Conservation (phyloP, 2,888 invertebrate species). For the Neria commutata region DNA sequence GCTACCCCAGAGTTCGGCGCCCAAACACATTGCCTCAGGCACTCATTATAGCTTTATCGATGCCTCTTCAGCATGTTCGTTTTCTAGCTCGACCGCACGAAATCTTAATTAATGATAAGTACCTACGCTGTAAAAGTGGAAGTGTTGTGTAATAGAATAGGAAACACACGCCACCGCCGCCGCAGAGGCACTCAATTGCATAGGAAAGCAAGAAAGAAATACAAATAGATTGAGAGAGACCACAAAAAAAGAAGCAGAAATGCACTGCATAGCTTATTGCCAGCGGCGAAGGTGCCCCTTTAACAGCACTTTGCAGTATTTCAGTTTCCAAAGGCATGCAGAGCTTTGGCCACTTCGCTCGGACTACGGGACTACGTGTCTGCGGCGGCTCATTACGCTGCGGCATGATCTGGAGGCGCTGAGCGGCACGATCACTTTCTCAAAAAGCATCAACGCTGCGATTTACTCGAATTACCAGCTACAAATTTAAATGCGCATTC, state of each 20-base stretch:
- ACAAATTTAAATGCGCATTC: too few species aligned
- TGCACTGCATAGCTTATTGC: too few species aligned
- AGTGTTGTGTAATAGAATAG: slow-evolving; percentile 4
- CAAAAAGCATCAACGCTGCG: background rate
- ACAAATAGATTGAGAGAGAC: background rate
- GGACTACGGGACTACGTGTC: too few species aligned
- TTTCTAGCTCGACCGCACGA: background rate
- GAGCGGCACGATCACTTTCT: background rate
- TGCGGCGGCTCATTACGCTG: background rate
- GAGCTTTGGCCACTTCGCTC: too few species aligned
- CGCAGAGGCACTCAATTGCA: too few species aligned
- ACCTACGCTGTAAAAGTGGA: background rate
- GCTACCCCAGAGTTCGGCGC: too few species aligned
- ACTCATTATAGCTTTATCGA: background rate
- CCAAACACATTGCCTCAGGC: too few species aligned
- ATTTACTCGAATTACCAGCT: background rate
- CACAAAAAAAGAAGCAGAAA: background rate
- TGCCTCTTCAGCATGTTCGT: background rate
- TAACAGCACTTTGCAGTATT: too few species aligned
- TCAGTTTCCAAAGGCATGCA: too few species aligned
- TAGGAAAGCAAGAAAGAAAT: background rate
- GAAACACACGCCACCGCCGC: background rate
- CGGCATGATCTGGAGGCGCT: background rate
- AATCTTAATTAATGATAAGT: slow-evolving; percentile 6
- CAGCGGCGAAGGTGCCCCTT: too few species aligned